These are phyloP conservation scores for Argentina silus DNA, from an alignment of 2,797 vertebrate genomes.

Conservation along the genomic window DNA sequence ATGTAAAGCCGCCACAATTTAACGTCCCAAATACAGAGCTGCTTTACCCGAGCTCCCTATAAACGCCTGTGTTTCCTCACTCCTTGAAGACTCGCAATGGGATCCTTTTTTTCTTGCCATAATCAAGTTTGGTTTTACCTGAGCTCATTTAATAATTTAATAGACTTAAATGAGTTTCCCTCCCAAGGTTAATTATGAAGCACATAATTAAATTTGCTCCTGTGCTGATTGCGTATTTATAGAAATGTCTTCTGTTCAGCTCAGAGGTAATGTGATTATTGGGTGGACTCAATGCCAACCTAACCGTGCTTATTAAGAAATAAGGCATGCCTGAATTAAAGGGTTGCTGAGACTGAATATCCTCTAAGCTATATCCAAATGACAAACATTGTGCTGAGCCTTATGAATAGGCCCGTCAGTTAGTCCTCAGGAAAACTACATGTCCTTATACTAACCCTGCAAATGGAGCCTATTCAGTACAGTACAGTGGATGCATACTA, in stretches of 20 bases:
- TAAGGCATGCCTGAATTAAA: conserved; percentile 37
- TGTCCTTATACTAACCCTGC: no score
- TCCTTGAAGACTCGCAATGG: conserved; percentile 61
- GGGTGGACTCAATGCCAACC: conserved; percentile 40
- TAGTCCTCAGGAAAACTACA: no score
- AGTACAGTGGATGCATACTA: no score
- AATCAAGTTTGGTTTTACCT: conserved; percentile 81
- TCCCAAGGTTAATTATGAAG: conserved; percentile 81
- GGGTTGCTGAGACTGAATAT: conserved; percentile 44
- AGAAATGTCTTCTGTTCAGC: conserved; percentile 58
- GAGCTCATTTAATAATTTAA: conserved; percentile 81
- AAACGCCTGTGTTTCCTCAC: conserved; percentile 66
- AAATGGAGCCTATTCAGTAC: no score
- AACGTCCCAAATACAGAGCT: conserved; percentile 74
- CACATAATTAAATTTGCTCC: conserved; percentile 78
- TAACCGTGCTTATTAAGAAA: conserved; percentile 33
- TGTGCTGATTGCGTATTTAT: conserved; percentile 75
- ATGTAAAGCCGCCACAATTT: conserved; percentile 70
- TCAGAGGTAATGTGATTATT: conserved; percentile 60
- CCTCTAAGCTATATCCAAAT: not conserved
- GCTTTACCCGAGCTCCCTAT: conserved; percentile 59
- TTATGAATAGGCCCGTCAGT: no score
- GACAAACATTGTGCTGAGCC: not conserved
- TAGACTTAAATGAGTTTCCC: conserved; percentile 75
- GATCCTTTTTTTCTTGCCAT: conserved; percentile 52